Conservation (phyloP, 2,888 invertebrate species). For the Odontomyia ornata region DNA sequence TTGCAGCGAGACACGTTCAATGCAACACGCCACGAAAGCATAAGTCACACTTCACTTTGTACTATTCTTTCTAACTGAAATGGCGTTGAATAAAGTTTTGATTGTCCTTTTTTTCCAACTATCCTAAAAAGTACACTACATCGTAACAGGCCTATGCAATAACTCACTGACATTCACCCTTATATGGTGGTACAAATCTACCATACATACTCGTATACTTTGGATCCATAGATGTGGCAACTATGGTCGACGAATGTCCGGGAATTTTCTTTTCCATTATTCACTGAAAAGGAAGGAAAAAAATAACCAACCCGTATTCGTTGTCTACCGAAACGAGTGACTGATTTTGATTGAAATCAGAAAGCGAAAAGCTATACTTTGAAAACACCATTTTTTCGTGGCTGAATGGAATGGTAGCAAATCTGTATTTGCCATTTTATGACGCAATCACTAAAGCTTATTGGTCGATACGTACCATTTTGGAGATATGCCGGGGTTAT, state of each 20-base stretch:
- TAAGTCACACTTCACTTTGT: slow-evolving; percentile 1
- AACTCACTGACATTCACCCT: not conserved
- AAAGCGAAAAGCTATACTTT: slow-evolving; percentile 1
- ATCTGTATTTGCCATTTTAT: not conserved
- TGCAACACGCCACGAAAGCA: not conserved
- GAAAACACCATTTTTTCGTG: not conserved
- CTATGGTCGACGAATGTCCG: not conserved
- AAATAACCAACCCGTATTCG: slow-evolving; percentile 24
- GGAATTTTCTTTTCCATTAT: slow-evolving; percentile 28
- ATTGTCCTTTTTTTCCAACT: slow-evolving; percentile 15
- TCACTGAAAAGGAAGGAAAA: not conserved
- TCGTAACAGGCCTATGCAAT: not conserved
- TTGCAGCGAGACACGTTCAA: not conserved
- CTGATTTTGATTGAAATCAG: slow-evolving; percentile 23
- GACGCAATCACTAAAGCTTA: too few relatives aligned
- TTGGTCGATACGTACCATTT: too few relatives aligned
- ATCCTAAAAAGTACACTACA: too few relatives aligned
- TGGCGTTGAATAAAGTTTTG: not conserved
- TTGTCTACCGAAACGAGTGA: slow-evolving; percentile 14
- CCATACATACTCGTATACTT: not conserved
- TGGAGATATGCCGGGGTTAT: too few relatives aligned
- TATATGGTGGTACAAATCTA: not conserved
- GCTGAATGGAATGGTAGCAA: not conserved
- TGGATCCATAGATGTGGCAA: not conserved
- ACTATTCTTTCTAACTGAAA: not conserved